Evolutionary conservation across 2,113 vertebrate genomes (phyloP).

Genomic region (Burhinus oedicnemus): DNA sequence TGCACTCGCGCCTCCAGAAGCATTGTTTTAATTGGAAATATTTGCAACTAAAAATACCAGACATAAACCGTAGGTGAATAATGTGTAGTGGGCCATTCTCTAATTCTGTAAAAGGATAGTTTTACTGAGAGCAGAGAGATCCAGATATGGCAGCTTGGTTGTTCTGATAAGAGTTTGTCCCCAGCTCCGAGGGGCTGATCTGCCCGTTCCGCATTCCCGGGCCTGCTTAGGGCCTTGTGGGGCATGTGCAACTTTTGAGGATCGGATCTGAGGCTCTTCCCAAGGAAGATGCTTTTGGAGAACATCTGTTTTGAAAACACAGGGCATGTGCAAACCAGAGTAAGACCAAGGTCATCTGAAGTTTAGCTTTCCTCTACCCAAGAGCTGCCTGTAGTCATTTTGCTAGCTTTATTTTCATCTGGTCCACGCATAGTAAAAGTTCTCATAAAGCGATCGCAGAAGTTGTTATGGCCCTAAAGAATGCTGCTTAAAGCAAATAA

Average conservation of each 20-base stretch:
- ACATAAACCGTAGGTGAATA: neutral
- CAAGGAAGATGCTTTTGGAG: conserved; percentile 31
- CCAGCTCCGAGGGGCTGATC: neutral
- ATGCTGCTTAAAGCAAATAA: conserved; percentile 58
- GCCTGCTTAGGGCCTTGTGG: neutral
- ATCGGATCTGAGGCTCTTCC: conserved; percentile 1
- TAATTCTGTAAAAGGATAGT: neutral
- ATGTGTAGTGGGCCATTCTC: neutral
- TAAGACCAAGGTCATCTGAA: conserved; percentile 42
- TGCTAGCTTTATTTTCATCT: conserved; percentile 36
- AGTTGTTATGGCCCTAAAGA: conserved; percentile 45
- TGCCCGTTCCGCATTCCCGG: neutral
- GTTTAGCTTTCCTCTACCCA: conserved; percentile 45
- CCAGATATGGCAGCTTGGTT: neutral
- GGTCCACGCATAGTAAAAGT: conserved; percentile 11
- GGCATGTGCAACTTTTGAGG: neutral
- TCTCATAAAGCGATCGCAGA: conserved; percentile 37
- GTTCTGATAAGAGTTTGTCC: neutral
- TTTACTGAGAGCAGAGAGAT: neutral
- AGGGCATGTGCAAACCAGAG: conserved; percentile 35
- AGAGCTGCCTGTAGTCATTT: conserved; percentile 14
- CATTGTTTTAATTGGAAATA: conserved; percentile 22
- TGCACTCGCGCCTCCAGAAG: neutral
- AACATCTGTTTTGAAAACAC: conserved; percentile 50
- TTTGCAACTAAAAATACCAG: neutral